Conservation (phyloP, 2,797 vertebrate genomes). For the Trachurus trachurus region DNA sequence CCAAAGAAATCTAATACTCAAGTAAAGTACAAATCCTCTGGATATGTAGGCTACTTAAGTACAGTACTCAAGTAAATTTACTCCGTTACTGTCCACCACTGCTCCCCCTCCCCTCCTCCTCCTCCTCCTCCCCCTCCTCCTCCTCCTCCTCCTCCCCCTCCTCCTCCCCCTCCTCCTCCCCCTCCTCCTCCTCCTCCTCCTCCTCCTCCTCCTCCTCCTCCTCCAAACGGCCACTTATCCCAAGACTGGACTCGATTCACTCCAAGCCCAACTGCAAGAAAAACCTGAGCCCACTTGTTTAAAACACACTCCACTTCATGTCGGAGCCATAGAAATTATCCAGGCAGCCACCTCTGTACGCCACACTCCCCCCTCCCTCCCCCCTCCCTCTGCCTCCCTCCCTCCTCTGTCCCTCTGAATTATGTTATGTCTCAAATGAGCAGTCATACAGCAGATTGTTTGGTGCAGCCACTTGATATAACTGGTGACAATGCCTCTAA, state of each 20-base stretch:
- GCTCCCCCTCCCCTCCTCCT: too few species aligned
- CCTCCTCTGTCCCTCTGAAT: conserved; percentile 59
- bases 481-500: conserved; percentile 81
- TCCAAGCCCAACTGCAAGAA: conserved; percentile 34
- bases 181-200: not conserved
- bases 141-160: too few species aligned
- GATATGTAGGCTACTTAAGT: too few species aligned
- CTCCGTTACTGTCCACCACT: too few species aligned
- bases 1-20: too few species aligned
- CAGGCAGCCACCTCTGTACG: conserved; percentile 59
- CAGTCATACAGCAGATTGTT: conserved; percentile 82
- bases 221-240: conserved; percentile 75
- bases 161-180: too few species aligned
- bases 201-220: not conserved
- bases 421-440: conserved; percentile 81
- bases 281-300: conserved; percentile 59
- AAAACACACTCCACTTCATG: conserved; percentile 58
- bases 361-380: not conserved
- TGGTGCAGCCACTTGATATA: conserved; percentile 79
- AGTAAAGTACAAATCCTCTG: too few species aligned
- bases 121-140: too few species aligned
- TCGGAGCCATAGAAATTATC: conserved; percentile 41
- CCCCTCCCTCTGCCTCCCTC: not conserved
- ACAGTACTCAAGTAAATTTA: too few species aligned
- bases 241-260: conserved; percentile 42